A percentile compares a stretch with the other conserved stretches of the same genome.
Conservation (phyloP, 2,113 vertebrate genomes). For the Callaeas wilsoni region DNA sequence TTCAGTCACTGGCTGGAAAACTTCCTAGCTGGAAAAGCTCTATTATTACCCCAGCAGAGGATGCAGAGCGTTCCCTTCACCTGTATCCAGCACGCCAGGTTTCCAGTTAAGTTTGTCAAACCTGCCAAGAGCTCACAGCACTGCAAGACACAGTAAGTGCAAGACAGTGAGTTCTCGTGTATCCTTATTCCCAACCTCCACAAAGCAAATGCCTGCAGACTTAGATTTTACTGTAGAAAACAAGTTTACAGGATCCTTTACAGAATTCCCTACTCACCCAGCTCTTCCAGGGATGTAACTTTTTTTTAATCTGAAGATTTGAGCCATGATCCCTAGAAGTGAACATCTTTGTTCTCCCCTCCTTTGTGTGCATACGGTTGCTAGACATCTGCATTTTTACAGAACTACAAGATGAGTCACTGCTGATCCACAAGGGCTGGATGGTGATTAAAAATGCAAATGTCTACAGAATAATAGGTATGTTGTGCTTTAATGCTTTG, state of each 20-base stretch:
- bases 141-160: neutral
- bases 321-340: constrained; percentile 58
- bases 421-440: constrained; percentile 26
- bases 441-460: constrained; percentile 59
- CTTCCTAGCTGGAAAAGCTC: constrained; percentile 63
- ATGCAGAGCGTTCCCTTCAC: neutral
- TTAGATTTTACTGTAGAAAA: constrained; percentile 38
- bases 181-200: neutral
- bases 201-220: constrained; percentile 21
- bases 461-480: constrained; percentile 61
- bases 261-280: constrained; percentile 27
- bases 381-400: constrained; percentile 57
- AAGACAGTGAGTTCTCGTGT: neutral
- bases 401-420: neutral
- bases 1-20: constrained; percentile 64
- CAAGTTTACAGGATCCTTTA: constrained; percentile 56
- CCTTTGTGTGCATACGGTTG: constrained; percentile 24
- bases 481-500: constrained; percentile 74
- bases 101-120: constrained; percentile 29
- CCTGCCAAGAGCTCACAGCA: constrained; percentile 23
- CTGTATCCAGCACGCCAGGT: constrained; percentile 41
- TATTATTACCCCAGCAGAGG: constrained; percentile 6
- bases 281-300: constrained; percentile 41
- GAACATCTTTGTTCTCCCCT: constrained; percentile 16
- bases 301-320: constrained; percentile 66